These are phyloP conservation scores for Strix aluco DNA, from an alignment of 2,113 vertebrate genomes.

Conservation along the genomic window DNA sequence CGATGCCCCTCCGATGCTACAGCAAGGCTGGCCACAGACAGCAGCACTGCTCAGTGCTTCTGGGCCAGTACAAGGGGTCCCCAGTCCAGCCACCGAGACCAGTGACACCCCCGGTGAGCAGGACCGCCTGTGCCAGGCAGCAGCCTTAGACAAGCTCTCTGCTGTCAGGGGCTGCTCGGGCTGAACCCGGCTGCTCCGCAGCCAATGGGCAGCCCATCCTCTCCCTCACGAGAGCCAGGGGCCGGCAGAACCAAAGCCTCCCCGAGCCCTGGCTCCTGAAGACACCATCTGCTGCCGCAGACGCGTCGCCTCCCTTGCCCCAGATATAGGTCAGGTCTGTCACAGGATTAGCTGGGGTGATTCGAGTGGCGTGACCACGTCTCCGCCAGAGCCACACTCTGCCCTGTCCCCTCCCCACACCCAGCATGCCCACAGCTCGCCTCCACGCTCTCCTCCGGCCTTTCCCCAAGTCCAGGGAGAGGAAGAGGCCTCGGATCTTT, in stretches of 20 bases:
- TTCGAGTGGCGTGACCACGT: background rate
- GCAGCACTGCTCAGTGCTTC: background rate
- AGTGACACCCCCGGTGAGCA: background rate
- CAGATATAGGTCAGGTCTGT: constrained; percentile 63
- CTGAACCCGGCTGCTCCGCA: background rate
- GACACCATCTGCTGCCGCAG: constrained; percentile 57
- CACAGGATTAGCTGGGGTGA: constrained; percentile 44
- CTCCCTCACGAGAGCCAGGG: background rate
- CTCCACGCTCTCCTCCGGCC: background rate
- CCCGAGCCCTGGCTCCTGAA: background rate
- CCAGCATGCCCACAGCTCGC: background rate
- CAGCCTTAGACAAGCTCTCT: background rate
- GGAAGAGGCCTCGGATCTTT: background rate
- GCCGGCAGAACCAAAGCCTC: background rate
- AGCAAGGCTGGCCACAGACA: background rate
- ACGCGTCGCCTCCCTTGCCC: constrained; percentile 2
- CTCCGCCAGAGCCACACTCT: background rate
- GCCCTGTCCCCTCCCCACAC: background rate
- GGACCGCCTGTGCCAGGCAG: background rate
- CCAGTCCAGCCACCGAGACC: background rate
- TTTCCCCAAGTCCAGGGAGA: background rate
- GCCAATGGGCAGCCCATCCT: background rate
- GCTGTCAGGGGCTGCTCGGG: background rate
- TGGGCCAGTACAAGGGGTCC: background rate
- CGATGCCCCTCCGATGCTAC: accelerated